Percentiles rank a stretch among this genome's conserved stretches.
Conservation (phyloP, 2,888 invertebrate species). For the Ophion costatus region DNA sequence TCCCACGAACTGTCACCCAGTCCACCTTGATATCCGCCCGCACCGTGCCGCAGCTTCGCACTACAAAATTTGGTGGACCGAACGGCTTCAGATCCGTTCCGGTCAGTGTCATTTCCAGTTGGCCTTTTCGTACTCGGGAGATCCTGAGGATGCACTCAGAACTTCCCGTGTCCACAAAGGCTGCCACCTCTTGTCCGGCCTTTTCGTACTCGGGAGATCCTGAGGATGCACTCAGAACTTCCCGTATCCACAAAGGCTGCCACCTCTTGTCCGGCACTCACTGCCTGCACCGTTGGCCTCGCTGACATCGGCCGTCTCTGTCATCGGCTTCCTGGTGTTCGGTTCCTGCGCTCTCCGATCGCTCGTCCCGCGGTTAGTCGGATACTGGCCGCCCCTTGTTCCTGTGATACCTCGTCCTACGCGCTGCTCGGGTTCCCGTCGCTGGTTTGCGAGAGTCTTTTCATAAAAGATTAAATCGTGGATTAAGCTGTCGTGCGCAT, state of each 20-base stretch:
- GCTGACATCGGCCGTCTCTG: background rate
- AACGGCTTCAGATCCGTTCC: background rate
- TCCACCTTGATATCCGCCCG: background rate
- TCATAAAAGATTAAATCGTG: background rate
- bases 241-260: conserved; percentile 48
- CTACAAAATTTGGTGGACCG: too few relatives aligned
- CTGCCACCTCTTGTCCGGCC: background rate
- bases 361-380: background rate
- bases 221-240: background rate
- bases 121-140: too few relatives aligned
- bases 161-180: conserved; percentile 55
- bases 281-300: background rate
- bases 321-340: background rate
- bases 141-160: too few relatives aligned
- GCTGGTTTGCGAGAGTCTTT: too few relatives aligned
- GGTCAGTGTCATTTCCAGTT: background rate
- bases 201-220: too few relatives aligned
- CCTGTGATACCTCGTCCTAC: background rate
- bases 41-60: background rate
- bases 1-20: too few relatives aligned
- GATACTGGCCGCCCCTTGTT: background rate
- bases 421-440: background rate
- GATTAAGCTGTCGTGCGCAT: background rate
- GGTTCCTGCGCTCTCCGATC: background rate
- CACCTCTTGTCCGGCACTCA: background rate